Base-by-base conservation (phyloP, 2,888 invertebrate species). In the Drosophila birchii region DNA sequence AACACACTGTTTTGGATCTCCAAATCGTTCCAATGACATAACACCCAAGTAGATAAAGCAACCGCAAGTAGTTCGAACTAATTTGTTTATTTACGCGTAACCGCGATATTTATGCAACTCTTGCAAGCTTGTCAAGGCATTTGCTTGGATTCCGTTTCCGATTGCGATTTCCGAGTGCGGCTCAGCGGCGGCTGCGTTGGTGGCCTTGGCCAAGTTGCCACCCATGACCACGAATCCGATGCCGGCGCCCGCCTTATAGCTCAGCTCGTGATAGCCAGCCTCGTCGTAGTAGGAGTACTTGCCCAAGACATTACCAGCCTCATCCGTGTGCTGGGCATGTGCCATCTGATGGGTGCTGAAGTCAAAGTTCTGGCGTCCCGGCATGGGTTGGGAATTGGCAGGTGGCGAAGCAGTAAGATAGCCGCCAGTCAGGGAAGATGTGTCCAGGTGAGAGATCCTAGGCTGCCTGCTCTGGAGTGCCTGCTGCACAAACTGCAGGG, bases 221-320 rank as follows among this genome's bases (percentile, higher is more conserved):
- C 92, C 92, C 73, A 91, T 90, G 45, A 91, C 88, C 44, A 90
- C 83, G 79, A 96, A 96, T 0, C 96, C 96, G 0, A 95, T 95
- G 80, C 95, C 94, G 63, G 95, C 93, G 0, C 95, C 96, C n/a
- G 96, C 96, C 73, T 95, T 94, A 91, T 95, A 96, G 63, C 95
- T 94, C 0, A 96, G 95, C 81, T 95, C 95, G 87, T 96, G 95
- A n/a, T 95, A 93, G 0, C 96, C 96, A 4, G 95, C 94, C 79
- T 95, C 95, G 85, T 96, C 95, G 26, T 95, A 93, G 90, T 94
- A 96, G 0, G 95, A 94, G 90, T 96, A 96, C 79, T 94, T 94
- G 51, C 95, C 95, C 92, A 92, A 45, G 43, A 91, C 90, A 75
- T 90, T 91, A 47, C 92, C 92, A 16, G 79, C 66, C 8, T 79